phyloP scores from a whole-genome alignment of 2,888 invertebrate species.

The Sminthurides aquaticus region DNA sequence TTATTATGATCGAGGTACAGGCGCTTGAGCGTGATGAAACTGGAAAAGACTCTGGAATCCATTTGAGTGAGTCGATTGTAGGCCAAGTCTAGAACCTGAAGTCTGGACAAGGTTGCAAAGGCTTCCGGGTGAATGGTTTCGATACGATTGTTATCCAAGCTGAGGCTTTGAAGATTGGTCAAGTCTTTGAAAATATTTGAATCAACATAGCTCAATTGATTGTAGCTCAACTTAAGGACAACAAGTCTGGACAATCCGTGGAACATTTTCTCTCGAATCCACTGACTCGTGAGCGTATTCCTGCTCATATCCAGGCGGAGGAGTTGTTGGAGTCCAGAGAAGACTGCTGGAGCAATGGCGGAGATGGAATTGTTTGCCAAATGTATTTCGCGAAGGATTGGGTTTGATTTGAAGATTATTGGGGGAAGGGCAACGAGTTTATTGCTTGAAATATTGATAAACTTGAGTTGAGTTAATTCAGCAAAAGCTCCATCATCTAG shows the following conservation, averaged over 20 bases:
- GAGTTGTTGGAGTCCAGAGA: slow-evolving; percentile 69
- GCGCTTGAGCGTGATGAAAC: slow-evolving; percentile 72
- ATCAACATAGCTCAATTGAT: slow-evolving; percentile 75
- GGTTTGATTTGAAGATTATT: slow-evolving; percentile 29
- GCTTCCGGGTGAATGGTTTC: slow-evolving; percentile 80
- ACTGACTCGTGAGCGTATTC: slow-evolving; percentile 66
- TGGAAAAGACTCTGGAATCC: slow-evolving; percentile 58
- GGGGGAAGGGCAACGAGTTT: slow-evolving; percentile 71
- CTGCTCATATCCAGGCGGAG: slow-evolving; percentile 65
- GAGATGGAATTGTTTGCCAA: slow-evolving; percentile 68
- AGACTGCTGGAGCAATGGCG: slow-evolving; percentile 71
- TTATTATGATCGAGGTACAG: slow-evolving; percentile 78
- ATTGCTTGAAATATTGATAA: slow-evolving; percentile 80
- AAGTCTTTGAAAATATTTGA: slow-evolving; percentile 77
- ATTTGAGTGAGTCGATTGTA: slow-evolving; percentile 76
- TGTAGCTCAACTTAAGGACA: slow-evolving; percentile 69
- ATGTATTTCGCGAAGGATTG: slow-evolving; percentile 25
- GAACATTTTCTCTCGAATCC: slow-evolving; percentile 71
- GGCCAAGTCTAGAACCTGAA: slow-evolving; percentile 80
- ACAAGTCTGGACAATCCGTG: slow-evolving; percentile 64
- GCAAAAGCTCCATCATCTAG: slow-evolving; percentile 71
- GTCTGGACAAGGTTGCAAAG: slow-evolving; percentile 76
- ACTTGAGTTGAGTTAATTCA: slow-evolving; percentile 68
- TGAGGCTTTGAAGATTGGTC: slow-evolving; percentile 75
- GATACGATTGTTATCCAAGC: slow-evolving; percentile 77